These are phyloP conservation scores for Noctua pronuba DNA, from an alignment of 2,888 invertebrate genomes.

Conservation along the genomic window DNA sequence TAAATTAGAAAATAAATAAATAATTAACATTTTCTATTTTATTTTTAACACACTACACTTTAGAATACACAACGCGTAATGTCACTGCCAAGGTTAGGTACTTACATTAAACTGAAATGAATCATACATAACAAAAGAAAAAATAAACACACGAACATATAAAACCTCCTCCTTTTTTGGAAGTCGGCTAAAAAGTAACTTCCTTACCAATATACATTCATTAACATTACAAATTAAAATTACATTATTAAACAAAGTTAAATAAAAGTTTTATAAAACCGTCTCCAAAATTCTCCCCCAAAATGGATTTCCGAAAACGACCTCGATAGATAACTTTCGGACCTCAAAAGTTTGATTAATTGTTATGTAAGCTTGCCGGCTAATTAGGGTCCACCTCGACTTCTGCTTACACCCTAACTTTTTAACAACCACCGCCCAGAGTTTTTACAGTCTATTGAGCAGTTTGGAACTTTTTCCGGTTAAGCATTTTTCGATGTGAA, in stretches of 20 bases:
- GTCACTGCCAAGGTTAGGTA: not conserved
- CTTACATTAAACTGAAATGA: not conserved
- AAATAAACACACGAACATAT: not conserved
- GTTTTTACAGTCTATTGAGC: constrained; percentile 41
- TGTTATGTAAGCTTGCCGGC: constrained; percentile 48
- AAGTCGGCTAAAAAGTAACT: not conserved
- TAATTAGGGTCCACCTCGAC: constrained; percentile 57
- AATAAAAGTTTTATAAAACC: constrained; percentile 3
- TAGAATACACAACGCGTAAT: not conserved
- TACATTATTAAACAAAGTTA: not conserved
- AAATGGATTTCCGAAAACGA: constrained; percentile 28
- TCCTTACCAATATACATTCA: not conserved
- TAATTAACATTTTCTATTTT: no score
- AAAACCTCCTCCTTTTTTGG: not conserved
- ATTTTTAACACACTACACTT: not conserved
- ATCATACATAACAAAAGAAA: not conserved
- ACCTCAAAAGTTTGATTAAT: constrained; percentile 58
- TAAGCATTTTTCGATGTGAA: constrained; percentile 15
- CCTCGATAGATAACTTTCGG: constrained; percentile 48
- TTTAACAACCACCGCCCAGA: constrained; percentile 50
- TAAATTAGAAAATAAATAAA: not conserved
- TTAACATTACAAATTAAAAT: not conserved
- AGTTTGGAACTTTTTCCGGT: constrained; percentile 21
- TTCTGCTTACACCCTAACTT: constrained; percentile 52
- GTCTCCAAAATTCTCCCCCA: not conserved